Base-by-base conservation (phyloP, 2,113 vertebrate species). In the Maccullochella peelii region DNA sequence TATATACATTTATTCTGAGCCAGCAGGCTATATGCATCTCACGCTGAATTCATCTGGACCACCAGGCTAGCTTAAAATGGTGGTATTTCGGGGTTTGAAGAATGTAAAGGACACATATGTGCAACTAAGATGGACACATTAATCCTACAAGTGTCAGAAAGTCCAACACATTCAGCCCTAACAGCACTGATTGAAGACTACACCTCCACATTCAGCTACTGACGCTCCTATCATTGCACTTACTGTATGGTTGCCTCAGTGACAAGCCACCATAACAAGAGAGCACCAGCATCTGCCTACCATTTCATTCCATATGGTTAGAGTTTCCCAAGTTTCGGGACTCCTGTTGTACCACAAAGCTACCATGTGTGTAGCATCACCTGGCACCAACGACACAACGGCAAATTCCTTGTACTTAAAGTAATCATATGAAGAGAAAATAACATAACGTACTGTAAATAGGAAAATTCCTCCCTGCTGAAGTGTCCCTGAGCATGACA, bases 31-130 rank as follows among this genome's bases (percentile, higher is more conserved):
- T 8, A 65, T 61, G 50, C 25, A 33, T 38, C 23, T 65, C 62
- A 14, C 9, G 2, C 0, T 59, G 65, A 52, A 77, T 79, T 84
- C 57, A 78, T 72, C 69, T 61, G 52, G 84, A 90, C 86, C 88
- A 88, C 82, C 86, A 67, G 40, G 27, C 11, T 2, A 36, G 14
- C 33, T 21, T 52, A 15, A 73, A 58, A 12, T 10, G 5, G 49
- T 27, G 33, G 61, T 57, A 72, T 47, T 76, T 57, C 68, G 30
- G 5, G 12, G 58, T 77, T 50, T 67, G 63, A 83, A 42, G 71
- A 73, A 40, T 73, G 50, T 82, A 40, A 68, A 86, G 11, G 23
- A 66, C 14, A 52, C 49, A 12, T 27, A 21, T 40, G 44, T 62
- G n/a, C 23, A 54, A 38, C 44, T 12, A 38, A 8, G n/a, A 82